phyloP scores from a whole-genome alignment of 1,140 invertebrate species.

The Micrasema longulum region DNA sequence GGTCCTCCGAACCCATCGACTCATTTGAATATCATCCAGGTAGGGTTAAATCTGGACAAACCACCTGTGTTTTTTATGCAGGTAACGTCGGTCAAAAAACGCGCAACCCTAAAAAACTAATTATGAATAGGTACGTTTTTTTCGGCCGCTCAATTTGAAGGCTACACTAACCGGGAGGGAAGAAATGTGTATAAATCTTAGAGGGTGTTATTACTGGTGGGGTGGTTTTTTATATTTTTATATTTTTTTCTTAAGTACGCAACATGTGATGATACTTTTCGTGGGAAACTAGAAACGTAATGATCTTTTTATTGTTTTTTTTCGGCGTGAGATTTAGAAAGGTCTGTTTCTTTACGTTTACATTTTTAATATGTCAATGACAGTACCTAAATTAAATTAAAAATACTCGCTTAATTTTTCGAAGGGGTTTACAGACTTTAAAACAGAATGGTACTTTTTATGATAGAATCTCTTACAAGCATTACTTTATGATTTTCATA shows the following conservation, averaged over 20 bases:
- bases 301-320: slow-evolving; percentile 21
- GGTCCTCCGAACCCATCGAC: slow-evolving; percentile 19
- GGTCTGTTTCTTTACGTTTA: not conserved
- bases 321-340: slow-evolving; percentile 4
- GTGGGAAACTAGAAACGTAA: slow-evolving; percentile 19
- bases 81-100: slow-evolving; percentile 46
- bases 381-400: too few relatives aligned
- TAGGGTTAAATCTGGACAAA: slow-evolving; percentile 46
- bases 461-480: too few relatives aligned
- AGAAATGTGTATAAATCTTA: slow-evolving; percentile 18
- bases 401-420: too few relatives aligned
- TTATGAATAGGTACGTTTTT: slow-evolving; percentile 49
- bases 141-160: slow-evolving; percentile 37
- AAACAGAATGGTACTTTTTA: too few relatives aligned
- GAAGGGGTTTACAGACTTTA: too few relatives aligned
- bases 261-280: slow-evolving; percentile 10
- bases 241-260: slow-evolving; percentile 8
- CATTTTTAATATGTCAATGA: not conserved
- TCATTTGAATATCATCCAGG: slow-evolving; percentile 51
- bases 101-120: slow-evolving; percentile 46
- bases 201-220: slow-evolving; percentile 39
- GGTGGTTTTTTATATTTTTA: slow-evolving; percentile 9
- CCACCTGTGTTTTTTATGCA: slow-evolving; percentile 50
- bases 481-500: too few relatives aligned
- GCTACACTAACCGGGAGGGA: not conserved